Evolutionary conservation across 2,113 vertebrate genomes (phyloP), one percentile per base, ranked within the genome.

Genomic region (Hiodon alosoides): DNA sequence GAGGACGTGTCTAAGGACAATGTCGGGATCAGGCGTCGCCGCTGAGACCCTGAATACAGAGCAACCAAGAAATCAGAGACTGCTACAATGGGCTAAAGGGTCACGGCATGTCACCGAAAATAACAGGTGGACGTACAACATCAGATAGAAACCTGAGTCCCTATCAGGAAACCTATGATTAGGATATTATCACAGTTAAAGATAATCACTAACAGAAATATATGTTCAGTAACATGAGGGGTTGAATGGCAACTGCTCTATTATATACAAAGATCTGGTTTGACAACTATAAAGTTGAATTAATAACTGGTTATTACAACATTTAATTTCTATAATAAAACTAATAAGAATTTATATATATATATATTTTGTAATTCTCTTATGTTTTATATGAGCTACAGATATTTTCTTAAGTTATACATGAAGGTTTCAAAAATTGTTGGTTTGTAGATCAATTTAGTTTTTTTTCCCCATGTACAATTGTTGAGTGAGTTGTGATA

Each of bases 21-120:
- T 5, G 93, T 92, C 0, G 96, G 96, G 78, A 96, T 93, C 16
- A 98, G 91, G 58, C 95, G 92, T 67, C 96, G 90, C 53, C 97
- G 93, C 87, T 98, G 97, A 17, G 95, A 94, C 53, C 96, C 97
- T 99, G 74, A 48, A 14, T 31, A 58, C 14, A 67, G 31, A n/a
- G 69, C 7, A 50, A 16, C 6, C 14, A 47, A 50, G 4, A 60
- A 16, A 64, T 73, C n/a, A 53, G 51, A 31, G 11, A 17, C 11
- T 3, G 9, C 0, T 2, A 50, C 65, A 7, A 50, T 16, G 14
- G 46, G 13, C 14, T 9, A 7, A 31, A 3, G 11, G 52, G 55
- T 8, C 8, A 55, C 13, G 48, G 54, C 10, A 68, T 51, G 31
- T 31, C 31, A 31, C 31, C 31, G 31, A 31, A 31, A 31, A 31